Conservation (phyloP, 1,140 invertebrate genomes). For the Lanistes nyassanus region DNA sequence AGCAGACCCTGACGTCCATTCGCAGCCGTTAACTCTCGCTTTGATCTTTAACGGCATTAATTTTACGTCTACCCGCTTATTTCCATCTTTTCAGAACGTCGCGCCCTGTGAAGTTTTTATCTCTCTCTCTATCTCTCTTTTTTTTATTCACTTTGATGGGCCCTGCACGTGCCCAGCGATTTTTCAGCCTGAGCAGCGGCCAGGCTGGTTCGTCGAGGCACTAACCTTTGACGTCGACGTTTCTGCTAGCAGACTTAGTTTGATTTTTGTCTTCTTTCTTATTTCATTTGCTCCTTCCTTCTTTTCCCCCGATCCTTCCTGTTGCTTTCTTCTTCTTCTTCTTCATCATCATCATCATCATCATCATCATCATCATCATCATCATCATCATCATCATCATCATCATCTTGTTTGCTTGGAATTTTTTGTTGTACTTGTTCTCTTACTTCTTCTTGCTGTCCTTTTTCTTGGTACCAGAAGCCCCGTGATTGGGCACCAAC, state of each 20-base stretch:
- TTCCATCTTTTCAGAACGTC: not conserved
- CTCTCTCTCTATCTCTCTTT: constrained; percentile 3
- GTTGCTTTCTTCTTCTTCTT: not conserved
- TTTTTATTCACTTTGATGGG: too few species aligned
- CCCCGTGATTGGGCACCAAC: too few species aligned
- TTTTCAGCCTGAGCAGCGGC: too few species aligned
- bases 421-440: not conserved
- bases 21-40: too few species aligned
- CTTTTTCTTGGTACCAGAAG: not conserved
- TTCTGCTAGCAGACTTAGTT: too few species aligned
- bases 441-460: not conserved
- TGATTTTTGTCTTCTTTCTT: too few species aligned
- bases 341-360: not conserved
- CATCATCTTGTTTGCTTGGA: constrained; percentile 10
- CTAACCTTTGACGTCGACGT: too few species aligned
- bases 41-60: too few species aligned
- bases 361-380: constrained; percentile 21
- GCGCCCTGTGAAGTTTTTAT: not conserved
- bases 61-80: too few species aligned
- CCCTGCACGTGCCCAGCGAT: too few species aligned
- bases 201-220: too few species aligned
- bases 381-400: constrained; percentile 22
- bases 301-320: not conserved
- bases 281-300: not conserved
- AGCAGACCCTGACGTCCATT: too few species aligned